phyloP scores from a whole-genome alignment of 2,797 vertebrate genomes.

The Microhierax caerulescens region DNA sequence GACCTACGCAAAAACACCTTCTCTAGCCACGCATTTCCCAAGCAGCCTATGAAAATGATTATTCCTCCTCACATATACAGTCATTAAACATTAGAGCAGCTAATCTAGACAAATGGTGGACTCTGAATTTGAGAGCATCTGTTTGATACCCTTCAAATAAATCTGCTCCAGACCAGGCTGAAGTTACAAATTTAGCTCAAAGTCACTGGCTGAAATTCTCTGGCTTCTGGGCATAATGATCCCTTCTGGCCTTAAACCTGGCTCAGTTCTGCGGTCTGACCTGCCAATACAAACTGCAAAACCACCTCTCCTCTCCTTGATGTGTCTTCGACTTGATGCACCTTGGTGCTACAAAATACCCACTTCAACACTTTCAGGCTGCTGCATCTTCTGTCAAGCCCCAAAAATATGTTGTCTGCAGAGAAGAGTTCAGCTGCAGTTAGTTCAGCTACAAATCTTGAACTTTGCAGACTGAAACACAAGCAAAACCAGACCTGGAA shows the following conservation, averaged over 20 bases:
- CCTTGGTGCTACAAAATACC: not conserved
- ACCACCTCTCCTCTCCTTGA: not conserved
- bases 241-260: not conserved
- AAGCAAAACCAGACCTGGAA: not conserved
- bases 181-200: not conserved
- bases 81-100: not conserved
- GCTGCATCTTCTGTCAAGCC: not conserved
- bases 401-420: not conserved
- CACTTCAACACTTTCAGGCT: not conserved
- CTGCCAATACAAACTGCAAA: not conserved
- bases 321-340: rapidly evolving
- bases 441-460: not conserved
- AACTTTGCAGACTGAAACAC: not conserved
- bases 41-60: rapidly evolving
- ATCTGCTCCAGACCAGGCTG: not conserved
- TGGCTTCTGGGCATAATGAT: not conserved
- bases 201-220: not conserved
- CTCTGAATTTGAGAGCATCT: not conserved
- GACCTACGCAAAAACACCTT: rapidly evolving
- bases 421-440: not conserved
- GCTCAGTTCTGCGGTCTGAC: not conserved
- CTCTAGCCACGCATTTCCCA: not conserved
- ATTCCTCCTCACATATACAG: not conserved
- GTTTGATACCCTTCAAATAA: not conserved
- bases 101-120: not conserved